Conservation (phyloP, 2,888 invertebrate genomes). For the Thera obeliscata region DNA sequence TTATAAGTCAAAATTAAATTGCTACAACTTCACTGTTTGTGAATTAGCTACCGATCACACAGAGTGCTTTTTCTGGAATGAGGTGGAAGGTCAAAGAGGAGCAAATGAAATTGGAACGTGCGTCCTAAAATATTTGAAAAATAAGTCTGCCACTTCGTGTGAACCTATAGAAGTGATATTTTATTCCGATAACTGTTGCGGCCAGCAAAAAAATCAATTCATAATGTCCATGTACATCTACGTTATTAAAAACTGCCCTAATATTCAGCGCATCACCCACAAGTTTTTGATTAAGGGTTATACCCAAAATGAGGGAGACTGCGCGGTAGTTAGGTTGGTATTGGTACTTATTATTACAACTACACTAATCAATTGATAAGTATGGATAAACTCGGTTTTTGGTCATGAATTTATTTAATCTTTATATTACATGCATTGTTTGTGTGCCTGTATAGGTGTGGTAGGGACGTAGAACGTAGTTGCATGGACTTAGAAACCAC, state of each 20-base stretch:
- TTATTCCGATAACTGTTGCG: constrained; percentile 5
- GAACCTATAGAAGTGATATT: constrained; percentile 17
- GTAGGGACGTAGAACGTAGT: too few species aligned
- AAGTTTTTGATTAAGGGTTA: too few species aligned
- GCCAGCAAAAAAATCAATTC: neutral
- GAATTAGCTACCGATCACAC: constrained; percentile 6
- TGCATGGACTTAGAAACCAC: too few species aligned
- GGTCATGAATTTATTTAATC: too few species aligned
- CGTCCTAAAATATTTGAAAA: constrained; percentile 27
- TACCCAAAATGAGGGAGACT: too few species aligned
- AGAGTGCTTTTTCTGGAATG: constrained; percentile 35
- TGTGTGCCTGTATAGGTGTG: too few species aligned
- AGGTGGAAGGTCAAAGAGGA: constrained; percentile 31
- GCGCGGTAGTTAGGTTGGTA: too few species aligned
- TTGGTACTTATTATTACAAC: too few species aligned
- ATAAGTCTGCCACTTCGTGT: constrained; percentile 3
- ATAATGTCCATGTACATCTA: neutral
- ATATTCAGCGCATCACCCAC: too few species aligned
- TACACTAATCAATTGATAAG: too few species aligned
- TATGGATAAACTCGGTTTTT: too few species aligned
- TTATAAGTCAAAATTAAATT: neutral
- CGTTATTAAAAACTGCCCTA: neutral
- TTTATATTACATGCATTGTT: too few species aligned
- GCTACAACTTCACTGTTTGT: neutral
- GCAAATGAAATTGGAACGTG: constrained; percentile 35